These are phyloP conservation scores for Cossypha polioptera DNA, from an alignment of 2,797 vertebrate species.

Conservation along the genomic window DNA sequence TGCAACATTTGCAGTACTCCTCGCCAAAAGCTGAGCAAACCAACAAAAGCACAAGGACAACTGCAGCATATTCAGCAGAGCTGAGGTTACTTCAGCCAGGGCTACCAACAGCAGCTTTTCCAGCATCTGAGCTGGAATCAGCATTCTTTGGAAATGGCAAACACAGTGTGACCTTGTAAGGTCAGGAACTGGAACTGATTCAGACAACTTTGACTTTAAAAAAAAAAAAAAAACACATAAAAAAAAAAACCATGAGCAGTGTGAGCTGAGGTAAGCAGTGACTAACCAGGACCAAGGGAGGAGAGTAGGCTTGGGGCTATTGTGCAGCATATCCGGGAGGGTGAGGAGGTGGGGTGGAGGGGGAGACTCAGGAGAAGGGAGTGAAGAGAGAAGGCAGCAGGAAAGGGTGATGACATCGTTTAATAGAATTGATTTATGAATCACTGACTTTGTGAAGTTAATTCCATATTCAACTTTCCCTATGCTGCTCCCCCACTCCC, in stretches of 20 bases:
- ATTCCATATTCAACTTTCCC: constrained; percentile 36
- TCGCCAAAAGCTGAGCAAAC: background rate
- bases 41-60: background rate
- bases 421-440: constrained; percentile 50
- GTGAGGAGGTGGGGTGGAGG: background rate
- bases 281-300: constrained; percentile 8
- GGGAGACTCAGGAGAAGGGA: background rate
- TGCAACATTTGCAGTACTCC: background rate
- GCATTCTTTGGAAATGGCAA: background rate
- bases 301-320: background rate
- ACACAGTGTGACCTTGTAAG: background rate
- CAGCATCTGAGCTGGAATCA: background rate
- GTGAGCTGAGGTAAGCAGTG: background rate
- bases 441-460: constrained; percentile 36
- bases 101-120: background rate
- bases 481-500: background rate
- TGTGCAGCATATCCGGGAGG: background rate
- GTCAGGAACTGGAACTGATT: background rate
- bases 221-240: background rate
- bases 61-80: background rate
- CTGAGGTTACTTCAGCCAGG: background rate
- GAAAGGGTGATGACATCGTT: constrained; percentile 44
- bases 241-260: background rate
- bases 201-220: background rate
- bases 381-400: background rate